Base-by-base conservation (phyloP, 1,140 invertebrate genomes). In the Steinernema feltiae region DNA sequence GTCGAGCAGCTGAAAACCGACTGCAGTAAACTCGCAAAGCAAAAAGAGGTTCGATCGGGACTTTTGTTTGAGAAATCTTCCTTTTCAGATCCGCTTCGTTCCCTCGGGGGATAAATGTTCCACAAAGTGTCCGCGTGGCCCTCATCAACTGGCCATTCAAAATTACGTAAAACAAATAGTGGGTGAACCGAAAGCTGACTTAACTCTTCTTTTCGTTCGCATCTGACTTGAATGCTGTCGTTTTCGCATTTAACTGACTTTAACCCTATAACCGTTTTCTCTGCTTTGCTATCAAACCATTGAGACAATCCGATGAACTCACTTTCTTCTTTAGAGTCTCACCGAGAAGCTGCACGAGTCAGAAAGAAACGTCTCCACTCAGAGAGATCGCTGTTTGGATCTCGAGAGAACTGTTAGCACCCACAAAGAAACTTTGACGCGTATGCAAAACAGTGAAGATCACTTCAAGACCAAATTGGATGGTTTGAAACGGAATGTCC, bases 81-180 rank as follows among this genome's bases (percentile, higher is more conserved):
- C 15, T 21, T 63, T 63, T 63, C n/a, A 63, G 53, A 63, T 15
- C 53, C 53, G 24, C 24, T 27, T 27, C 53, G 53, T 63, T 7
- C 12, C 24, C 15, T 15, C 24, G 24, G 12, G 2, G 24, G 53
- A 15, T 27, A 27, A 21, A 3, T 63, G 53, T 63, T 3, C 53
- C 53, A 63, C 24, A 21, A 12, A 63, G 24, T 63, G 53, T 27
- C 53, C 53, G 15, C 53, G 53, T 63, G 53, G 53, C 53, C 53
- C 53, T 63, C 53, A 63, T 63, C 53, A 63, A 21, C 24, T 63
- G 53, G 53, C 53, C 24, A 63, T 63, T 63, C 53, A 63, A 63
- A 63, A 74, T 46, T 74, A 48, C n/a, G 73, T 74, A 30, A 69
- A 74, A 30, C 48, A 69, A 74, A 74, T 74, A 69, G 73, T 74